These are phyloP conservation scores for Drosophila crucigera DNA, from an alignment of 2,888 invertebrate genomes.

Conservation along the genomic window DNA sequence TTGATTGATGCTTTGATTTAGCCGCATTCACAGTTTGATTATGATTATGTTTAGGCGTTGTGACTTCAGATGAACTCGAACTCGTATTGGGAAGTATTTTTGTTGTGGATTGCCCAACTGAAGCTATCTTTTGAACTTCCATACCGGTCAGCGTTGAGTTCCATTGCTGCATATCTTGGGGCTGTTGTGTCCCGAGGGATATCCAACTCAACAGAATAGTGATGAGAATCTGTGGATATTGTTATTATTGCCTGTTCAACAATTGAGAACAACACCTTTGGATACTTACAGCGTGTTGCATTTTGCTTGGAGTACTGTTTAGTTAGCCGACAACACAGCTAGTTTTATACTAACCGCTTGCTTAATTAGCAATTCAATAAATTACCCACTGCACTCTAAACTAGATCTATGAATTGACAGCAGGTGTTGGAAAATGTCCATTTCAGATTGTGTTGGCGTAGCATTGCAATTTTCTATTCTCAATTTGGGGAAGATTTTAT, in stretches of 20 bases:
- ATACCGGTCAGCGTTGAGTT: not conserved
- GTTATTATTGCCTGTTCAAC: not conserved
- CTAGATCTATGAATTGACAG: not conserved
- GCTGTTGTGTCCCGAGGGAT: constrained; percentile 6
- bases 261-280: not conserved
- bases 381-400: not conserved
- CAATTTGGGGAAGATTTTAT: not conserved
- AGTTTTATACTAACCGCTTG: not conserved
- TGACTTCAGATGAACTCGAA: not conserved
- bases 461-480: not conserved
- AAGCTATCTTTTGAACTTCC: not conserved
- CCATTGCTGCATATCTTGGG: not conserved
- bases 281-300: constrained; percentile 63
- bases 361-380: not conserved
- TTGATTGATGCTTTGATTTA: not conserved
- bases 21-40: not conserved
- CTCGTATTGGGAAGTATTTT: not conserved
- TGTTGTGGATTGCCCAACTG: not conserved
- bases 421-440: not conserved
- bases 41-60: not conserved
- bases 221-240: constrained; percentile 19
- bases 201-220: constrained; percentile 15
- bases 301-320: constrained; percentile 24
- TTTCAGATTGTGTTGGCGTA: not conserved
- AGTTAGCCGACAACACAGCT: not conserved